Evolutionary conservation across 2,113 vertebrate species (phyloP), one percentile per base, ranked within the genome.

Genomic region (Paedocypris sp.): DNA sequence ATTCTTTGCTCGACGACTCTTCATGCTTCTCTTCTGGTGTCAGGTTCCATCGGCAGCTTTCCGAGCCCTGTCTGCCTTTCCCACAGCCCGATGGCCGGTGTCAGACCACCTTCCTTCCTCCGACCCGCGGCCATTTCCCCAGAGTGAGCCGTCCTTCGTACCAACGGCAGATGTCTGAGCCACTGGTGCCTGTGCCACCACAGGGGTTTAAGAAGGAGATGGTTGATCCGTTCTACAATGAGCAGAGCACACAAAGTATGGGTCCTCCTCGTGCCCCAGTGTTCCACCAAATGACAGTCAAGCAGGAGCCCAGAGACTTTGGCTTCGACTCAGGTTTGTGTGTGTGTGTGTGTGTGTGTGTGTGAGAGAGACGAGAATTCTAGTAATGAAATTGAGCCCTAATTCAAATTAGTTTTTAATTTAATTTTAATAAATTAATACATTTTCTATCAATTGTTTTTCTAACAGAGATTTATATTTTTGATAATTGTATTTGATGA

Each of bases 281-380:
- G 58, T 92, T 90, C 77, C 88, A 82, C 66, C 82, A 86, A 2
- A 69, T 91, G 77, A 80, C 85, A 60, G 92, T 97, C 77, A 95
- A 97, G 77, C 90, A 95, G 73, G 93, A 97, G 77, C 93, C 92
- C 1, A 81, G 83, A 60, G 93, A 97, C 77, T 97, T 89, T 66
- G 85, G 88, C 79, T 88, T 91, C 2, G 92, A 94, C 73, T 87
- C 90, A 77, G 93, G 92, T 93, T 39, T 67, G 77, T 70, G 62
- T 35, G 4, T 9, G 18, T 23, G 3, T 25, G 3, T 45, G 42
- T 67, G 77, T 70, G 62, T 35, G 4, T 9, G 18, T 23, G 3
- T 25, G 3, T 45, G 7, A 43, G 18, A 42, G 42, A 25, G 4
- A n/a, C n/a, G n/a, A n/a, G n/a, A n/a, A n/a, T n/a, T n/a, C n/a